Percentiles rank a stretch among this genome's conserved stretches.
phyloP scores from a whole-genome alignment of 2,113 vertebrate species.

The Scatophagus argus region DNA sequence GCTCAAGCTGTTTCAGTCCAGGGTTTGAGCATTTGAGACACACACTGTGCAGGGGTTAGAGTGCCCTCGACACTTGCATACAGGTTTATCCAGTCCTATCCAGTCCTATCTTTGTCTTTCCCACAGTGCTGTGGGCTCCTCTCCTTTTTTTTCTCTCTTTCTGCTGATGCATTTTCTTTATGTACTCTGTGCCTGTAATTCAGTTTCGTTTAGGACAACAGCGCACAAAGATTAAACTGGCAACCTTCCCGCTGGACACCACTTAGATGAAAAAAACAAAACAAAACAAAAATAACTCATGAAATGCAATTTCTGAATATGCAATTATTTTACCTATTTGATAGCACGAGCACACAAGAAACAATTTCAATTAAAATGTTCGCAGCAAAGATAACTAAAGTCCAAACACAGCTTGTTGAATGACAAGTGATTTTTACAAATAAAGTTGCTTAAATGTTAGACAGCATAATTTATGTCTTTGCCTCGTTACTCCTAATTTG shows the following conservation, averaged over 20 bases:
- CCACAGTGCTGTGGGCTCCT: constrained; percentile 10
- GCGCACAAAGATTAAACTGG: constrained; percentile 67
- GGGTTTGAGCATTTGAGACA: constrained; percentile 34
- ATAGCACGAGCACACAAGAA: constrained; percentile 37
- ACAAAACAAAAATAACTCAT: too few relatives aligned
- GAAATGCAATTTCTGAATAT: constrained; percentile 47
- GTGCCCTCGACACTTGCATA: constrained; percentile 14
- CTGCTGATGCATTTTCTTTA: constrained; percentile 58
- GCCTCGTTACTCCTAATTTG: neutral
- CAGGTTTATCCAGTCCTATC: constrained; percentile 29
- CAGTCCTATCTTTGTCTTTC: constrained; percentile 26
- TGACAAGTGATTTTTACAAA: constrained; percentile 26
- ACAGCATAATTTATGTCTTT: constrained; percentile 18
- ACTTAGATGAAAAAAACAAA: constrained; percentile 50
- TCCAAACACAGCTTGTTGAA: constrained; percentile 16
- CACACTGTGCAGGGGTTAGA: neutral
- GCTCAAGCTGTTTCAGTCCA: constrained; percentile 14
- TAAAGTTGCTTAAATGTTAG: constrained; percentile 10
- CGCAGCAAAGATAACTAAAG: constrained; percentile 29
- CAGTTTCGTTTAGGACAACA: constrained; percentile 60
- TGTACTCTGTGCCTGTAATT: constrained; percentile 52
- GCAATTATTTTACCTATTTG: constrained; percentile 44
- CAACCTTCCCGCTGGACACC: constrained; percentile 54
- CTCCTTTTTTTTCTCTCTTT: constrained; percentile 19
- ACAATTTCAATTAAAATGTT: constrained; percentile 48